phyloP scores from a whole-genome alignment of 53 echinoderm and acorn worm species.

The Holothuria scabra region DNA sequence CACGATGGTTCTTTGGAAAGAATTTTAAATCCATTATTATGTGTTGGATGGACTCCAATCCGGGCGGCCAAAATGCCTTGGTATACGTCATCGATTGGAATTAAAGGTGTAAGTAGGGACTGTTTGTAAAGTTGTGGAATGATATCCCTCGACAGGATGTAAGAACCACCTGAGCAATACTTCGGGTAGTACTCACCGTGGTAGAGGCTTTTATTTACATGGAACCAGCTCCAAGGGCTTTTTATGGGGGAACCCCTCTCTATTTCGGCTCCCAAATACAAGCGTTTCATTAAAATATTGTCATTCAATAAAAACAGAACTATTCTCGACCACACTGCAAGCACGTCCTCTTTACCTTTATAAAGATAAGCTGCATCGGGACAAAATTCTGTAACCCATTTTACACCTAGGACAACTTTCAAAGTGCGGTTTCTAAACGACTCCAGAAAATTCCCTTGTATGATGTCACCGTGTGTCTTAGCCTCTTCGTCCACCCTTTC shows the following conservation, averaged over 20 bases:
- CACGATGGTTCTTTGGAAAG: slow-evolving; percentile 33
- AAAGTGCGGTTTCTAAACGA: slow-evolving; percentile 65
- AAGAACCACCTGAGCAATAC: slow-evolving; percentile 51
- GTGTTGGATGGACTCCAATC: slow-evolving; percentile 39
- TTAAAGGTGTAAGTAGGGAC: slow-evolving; percentile 42
- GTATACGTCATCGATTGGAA: slow-evolving; percentile 55
- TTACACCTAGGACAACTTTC: slow-evolving; percentile 69
- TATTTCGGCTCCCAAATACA: slow-evolving; percentile 5
- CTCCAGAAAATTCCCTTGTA: slow-evolving; percentile 73
- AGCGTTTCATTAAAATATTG: slow-evolving; percentile 9
- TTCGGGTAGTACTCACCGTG: slow-evolving; percentile 45
- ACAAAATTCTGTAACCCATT: slow-evolving; percentile 71
- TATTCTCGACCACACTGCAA: slow-evolving; percentile 63
- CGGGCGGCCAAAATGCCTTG: slow-evolving; percentile 50
- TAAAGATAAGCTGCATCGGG: slow-evolving; percentile 64
- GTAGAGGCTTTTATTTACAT: slow-evolving; percentile 50
- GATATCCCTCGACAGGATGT: slow-evolving; percentile 49
- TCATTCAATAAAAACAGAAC: slow-evolving; percentile 38
- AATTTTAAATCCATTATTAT: slow-evolving; percentile 49
- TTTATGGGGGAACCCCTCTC: not conserved
- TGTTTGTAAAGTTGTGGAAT: slow-evolving; percentile 41
- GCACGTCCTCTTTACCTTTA: slow-evolving; percentile 80
- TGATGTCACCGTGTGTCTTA: slow-evolving; percentile 59
- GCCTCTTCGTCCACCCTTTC: slow-evolving; percentile 43
- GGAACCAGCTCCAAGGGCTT: slow-evolving; percentile 19